Conservation (phyloP, 2,797 vertebrate genomes). For the Xenentodon cancila region DNA sequence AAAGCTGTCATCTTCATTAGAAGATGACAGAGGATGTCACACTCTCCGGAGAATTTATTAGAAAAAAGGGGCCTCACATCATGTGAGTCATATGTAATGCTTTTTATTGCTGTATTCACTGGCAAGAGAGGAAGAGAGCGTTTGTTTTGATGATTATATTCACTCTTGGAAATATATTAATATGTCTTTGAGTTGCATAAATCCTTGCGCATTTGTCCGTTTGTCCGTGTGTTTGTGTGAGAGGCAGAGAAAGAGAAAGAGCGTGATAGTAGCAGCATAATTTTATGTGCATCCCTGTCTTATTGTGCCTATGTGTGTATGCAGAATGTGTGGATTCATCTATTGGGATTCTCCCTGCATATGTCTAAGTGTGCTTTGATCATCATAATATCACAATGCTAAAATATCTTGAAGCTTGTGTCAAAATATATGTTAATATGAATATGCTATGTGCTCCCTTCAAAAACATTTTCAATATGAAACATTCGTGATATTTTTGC, state of each 20-base stretch:
- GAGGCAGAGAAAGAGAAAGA: neutral
- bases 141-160: constrained; percentile 73
- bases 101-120: constrained; percentile 62
- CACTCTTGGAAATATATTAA: constrained; percentile 63
- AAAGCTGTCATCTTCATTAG: constrained; percentile 59
- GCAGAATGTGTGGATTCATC: neutral
- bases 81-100: constrained; percentile 72
- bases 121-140: constrained; percentile 35
- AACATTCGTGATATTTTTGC: too few relatives aligned
- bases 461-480: too few relatives aligned
- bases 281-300: neutral
- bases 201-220: constrained; percentile 22
- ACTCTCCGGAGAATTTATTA: constrained; percentile 56
- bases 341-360: neutral
- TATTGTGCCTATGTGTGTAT: neutral
- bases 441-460: too few relatives aligned
- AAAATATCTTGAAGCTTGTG: neutral
- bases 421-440: too few relatives aligned
- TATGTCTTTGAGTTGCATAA: constrained; percentile 54
- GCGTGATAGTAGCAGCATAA: neutral
- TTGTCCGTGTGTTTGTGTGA: neutral
- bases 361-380: neutral
- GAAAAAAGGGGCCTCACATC: constrained; percentile 53
- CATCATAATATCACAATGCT: neutral
- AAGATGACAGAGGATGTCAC: constrained; percentile 58